Percentiles rank a stretch among this genome's conserved stretches.
These are phyloP conservation scores for Latrodectus hesperus DNA, from an alignment of 2,888 invertebrate species.

Conservation along the genomic window DNA sequence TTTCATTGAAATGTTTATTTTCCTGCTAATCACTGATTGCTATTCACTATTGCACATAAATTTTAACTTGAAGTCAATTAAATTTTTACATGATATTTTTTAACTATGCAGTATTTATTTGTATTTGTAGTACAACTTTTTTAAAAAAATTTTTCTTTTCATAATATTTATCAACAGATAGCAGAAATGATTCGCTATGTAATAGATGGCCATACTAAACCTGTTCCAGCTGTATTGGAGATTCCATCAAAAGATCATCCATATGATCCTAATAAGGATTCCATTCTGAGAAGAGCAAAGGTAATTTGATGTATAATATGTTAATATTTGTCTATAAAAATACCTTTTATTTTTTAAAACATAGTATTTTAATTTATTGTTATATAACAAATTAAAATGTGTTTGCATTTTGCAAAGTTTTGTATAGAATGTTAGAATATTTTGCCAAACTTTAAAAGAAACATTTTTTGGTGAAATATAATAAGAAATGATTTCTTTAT, in stretches of 20 bases:
- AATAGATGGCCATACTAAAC: constrained; percentile 93
- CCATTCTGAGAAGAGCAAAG: constrained; percentile 94
- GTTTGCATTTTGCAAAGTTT: background rate
- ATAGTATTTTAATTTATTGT: background rate
- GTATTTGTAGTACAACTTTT: background rate
- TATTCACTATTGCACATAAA: background rate
- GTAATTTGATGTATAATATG: constrained; percentile 77
- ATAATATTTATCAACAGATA: constrained; percentile 77
- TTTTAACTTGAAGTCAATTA: background rate
- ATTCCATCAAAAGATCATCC: constrained; percentile 99
- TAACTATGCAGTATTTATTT: background rate
- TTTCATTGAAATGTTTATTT: no score
- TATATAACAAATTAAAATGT: background rate
- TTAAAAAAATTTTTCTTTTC: constrained; percentile 16
- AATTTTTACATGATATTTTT: background rate
- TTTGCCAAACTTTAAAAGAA: background rate
- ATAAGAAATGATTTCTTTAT: no score
- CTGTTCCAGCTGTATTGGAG: constrained; percentile 96
- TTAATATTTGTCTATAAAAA: background rate
- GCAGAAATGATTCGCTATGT: constrained; percentile 98
- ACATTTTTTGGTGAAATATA: no score
- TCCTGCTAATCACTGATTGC: background rate
- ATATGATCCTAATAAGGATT: constrained; percentile 98
- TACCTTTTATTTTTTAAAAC: background rate
- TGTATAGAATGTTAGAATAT: background rate